Evolutionary conservation across 2,113 vertebrate genomes (phyloP).

Genomic region (Holacanthus passer): DNA sequence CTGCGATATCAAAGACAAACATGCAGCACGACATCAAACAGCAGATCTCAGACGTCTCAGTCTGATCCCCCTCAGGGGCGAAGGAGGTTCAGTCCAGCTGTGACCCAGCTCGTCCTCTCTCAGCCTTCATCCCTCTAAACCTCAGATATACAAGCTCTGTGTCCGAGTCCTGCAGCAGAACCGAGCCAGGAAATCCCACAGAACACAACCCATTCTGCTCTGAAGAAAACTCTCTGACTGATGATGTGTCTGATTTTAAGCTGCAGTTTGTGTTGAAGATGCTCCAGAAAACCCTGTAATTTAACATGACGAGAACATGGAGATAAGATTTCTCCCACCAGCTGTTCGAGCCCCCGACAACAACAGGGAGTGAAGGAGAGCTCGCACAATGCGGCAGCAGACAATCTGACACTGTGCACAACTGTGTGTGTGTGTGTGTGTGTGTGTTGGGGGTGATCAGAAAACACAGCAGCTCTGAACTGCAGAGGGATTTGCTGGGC

Average conservation of each 20-base stretch:
- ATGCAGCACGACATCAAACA: not conserved
- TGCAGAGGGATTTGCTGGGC: slow-evolving; percentile 31
- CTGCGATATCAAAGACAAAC: not conserved
- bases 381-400: too few relatives aligned
- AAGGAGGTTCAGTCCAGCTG: not conserved
- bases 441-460: not conserved
- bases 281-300: slow-evolving; percentile 21
- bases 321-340: slow-evolving; percentile 16
- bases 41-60: too few relatives aligned
- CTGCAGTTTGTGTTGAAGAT: not conserved
- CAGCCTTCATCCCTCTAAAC: not conserved
- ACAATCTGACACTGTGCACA: slow-evolving; percentile 9
- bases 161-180: not conserved
- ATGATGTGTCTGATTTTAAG: not conserved
- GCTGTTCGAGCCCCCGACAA: slow-evolving; percentile 1
- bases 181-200: not conserved
- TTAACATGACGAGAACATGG: slow-evolving; percentile 15
- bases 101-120: not conserved
- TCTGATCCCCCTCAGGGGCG: not conserved
- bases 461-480: slow-evolving; percentile 1
- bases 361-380: too few relatives aligned
- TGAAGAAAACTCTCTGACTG: too few relatives aligned
- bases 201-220: not conserved
- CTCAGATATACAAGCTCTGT: not conserved
- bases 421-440: too few relatives aligned